Base-by-base conservation (phyloP, 2,888 invertebrate species). In the Dolichomitus sp. region DNA sequence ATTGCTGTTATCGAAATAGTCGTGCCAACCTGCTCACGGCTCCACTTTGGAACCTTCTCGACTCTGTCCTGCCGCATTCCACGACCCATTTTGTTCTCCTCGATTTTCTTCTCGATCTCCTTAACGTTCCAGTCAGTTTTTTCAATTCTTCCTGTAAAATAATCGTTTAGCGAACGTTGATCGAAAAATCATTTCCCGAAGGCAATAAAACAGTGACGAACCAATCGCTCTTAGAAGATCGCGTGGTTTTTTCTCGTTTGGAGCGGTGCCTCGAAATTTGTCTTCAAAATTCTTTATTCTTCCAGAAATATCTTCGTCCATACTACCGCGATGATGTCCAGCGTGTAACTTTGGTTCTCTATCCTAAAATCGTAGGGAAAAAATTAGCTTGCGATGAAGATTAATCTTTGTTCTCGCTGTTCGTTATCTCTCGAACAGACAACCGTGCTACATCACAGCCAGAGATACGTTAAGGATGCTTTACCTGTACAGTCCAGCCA, bases 81-180 rank as follows among this genome's bases (percentile, higher is more conserved):
- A 89, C 96, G 95, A 42, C 96, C 96, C 91, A 96, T 94, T 90
- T 96, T 95, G 90, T 96, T 97, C 91, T 97, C 97, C 89, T 96
- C 95, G 42, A 98, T 98, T 94, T 98, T 98, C 92, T 97, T 96
- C 91, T 98, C 98, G 40, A 98, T 97, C 93, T 98, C 97, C 87
- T 97, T 97, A 45, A 98, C 96, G 94, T 98, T 98, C 98, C 98
- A 98, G 93, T 98, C 98, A 79, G 96, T 97, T 81, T 97, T 96
- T 91, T 98, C 98, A 86, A 98, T 97, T 94, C 97, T 97, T 72
- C 98, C 95, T 95, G 69, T 0, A 84, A 78, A 45, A 63, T 69
- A 23, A n/a, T 48, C 17, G 30, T 65, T 76, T 12, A 11, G 33
- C 1, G 19, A 50, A 54, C 11, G 2, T 37, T 14, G 33, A 19